Percentiles rank a stretch among this genome's conserved stretches.
These are phyloP conservation scores for Chironomus tepperi DNA, from an alignment of 1,140 invertebrate genomes.

Conservation along the genomic window DNA sequence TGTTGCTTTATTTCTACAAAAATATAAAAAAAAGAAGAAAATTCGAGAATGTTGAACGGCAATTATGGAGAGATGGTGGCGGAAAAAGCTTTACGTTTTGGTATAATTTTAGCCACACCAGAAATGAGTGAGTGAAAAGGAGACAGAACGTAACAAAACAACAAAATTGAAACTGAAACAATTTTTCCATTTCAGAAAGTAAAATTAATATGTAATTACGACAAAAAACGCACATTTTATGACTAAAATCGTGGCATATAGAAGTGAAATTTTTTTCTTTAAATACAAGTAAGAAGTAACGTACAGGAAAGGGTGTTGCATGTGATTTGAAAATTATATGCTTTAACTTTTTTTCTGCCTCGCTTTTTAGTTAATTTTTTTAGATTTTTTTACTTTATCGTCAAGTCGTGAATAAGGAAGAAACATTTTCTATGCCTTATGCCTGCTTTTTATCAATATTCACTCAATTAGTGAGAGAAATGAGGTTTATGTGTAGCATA, in stretches of 20 bases:
- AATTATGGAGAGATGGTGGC: not conserved
- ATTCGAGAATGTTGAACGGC: too few relatives aligned
- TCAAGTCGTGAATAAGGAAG: not conserved
- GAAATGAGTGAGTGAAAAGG: not conserved
- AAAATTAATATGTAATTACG: slow-evolving; percentile 22
- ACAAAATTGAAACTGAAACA: not conserved
- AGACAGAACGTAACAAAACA: not conserved
- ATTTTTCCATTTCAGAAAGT: not conserved
- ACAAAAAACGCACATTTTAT: not conserved
- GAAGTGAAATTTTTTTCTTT: not conserved
- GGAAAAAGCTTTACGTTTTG: slow-evolving; percentile 9
- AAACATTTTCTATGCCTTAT: not conserved
- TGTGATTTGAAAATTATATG: slow-evolving; percentile 21
- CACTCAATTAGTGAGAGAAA: too few relatives aligned
- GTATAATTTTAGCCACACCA: not conserved
- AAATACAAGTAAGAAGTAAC: not conserved
- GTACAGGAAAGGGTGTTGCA: slow-evolving; percentile 23
- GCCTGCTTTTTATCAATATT: too few relatives aligned
- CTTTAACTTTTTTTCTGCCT: not conserved
- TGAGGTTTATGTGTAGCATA: too few relatives aligned
- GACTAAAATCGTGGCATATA: not conserved
- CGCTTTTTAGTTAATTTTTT: not conserved
- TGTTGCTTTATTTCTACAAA: too few relatives aligned
- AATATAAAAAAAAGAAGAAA: too few relatives aligned
- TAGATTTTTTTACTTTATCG: not conserved